phyloP scores from a whole-genome alignment of 2,113 vertebrate species.

The Bombycilla garrulus region DNA sequence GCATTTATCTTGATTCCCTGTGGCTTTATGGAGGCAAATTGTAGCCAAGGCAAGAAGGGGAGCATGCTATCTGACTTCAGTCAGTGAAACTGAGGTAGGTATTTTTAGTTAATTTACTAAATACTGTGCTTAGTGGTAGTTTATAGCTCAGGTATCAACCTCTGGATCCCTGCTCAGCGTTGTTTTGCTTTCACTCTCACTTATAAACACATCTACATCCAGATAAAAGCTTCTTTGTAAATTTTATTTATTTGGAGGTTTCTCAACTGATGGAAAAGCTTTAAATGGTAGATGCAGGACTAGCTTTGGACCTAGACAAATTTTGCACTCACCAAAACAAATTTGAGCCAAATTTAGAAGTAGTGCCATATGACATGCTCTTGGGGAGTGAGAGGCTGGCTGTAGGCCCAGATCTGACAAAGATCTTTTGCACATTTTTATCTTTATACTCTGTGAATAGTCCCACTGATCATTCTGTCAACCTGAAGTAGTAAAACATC shows the following conservation, averaged over 20 bases:
- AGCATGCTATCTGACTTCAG: neutral
- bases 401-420: constrained; percentile 34
- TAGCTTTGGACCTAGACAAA: neutral
- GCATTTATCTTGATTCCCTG: neutral
- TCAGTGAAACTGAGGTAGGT: neutral
- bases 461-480: constrained; percentile 21
- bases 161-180: neutral
- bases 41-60: neutral
- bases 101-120: neutral
- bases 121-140: neutral
- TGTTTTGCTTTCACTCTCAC: neutral
- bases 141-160: neutral
- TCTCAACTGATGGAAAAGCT: neutral
- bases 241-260: neutral
- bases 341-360: constrained; percentile 33
- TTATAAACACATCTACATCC: neutral
- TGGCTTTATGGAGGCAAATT: neutral
- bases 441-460: constrained; percentile 36
- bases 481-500: constrained; percentile 2
- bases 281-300: neutral
- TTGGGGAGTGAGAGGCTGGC: constrained; percentile 1
- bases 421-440: constrained; percentile 47
- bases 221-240: constrained; percentile 6
- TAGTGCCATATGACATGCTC: constrained; percentile 23
- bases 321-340: constrained; percentile 23